These are phyloP conservation scores for Thecocarcelia acutangulata DNA, from an alignment of 2,888 invertebrate genomes.

Conservation along the genomic window DNA sequence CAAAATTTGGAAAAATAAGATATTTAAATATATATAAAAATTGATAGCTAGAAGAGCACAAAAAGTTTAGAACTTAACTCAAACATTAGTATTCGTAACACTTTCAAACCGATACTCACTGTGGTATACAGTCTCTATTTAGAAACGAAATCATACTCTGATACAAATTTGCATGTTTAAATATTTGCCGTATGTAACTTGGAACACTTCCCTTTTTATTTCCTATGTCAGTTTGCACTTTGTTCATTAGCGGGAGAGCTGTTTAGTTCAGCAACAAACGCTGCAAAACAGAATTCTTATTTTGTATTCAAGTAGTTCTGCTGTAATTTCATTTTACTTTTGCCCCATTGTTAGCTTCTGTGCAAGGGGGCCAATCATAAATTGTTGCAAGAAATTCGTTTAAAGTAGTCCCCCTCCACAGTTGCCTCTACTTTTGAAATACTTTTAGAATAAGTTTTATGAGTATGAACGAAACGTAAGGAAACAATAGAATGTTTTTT, in stretches of 20 bases:
- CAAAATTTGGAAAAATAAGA: no score
- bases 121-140: no score
- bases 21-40: no score
- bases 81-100: no score
- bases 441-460: conserved; percentile 4
- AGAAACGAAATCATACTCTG: not conserved
- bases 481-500: conserved; percentile 3
- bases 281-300: conserved; percentile 30
- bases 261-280: conserved; percentile 39
- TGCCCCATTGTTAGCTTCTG: conserved; percentile 21
- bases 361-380: not conserved
- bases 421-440: not conserved
- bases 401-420: conserved; percentile 1
- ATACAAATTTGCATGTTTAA: not conserved
- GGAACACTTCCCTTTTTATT: conserved; percentile 48
- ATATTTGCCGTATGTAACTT: not conserved
- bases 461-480: conserved; percentile 1
- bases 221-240: conserved; percentile 58
- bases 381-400: not conserved
- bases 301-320: conserved; percentile 14
- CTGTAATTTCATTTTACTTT: conserved; percentile 22
- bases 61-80: no score
- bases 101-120: no score
- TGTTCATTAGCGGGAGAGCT: conserved; percentile 62
- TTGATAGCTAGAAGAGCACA: no score